phyloP scores from a whole-genome alignment of 2,888 invertebrate genomes.

The Agonum fuliginosum region DNA sequence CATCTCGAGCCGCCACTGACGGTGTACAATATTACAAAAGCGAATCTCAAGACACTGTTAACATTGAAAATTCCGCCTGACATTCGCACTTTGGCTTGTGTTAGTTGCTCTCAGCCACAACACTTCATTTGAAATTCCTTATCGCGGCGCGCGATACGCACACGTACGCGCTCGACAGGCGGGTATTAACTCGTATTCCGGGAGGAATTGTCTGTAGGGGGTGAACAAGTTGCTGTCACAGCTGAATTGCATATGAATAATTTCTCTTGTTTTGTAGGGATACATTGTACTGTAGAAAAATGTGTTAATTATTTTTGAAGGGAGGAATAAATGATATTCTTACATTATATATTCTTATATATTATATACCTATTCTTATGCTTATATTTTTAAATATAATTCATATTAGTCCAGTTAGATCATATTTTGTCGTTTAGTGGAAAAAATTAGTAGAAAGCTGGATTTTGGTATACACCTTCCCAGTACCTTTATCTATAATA shows the following conservation, averaged over 20 bases:
- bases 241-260: neutral
- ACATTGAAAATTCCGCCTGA: constrained; percentile 18
- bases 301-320: no score
- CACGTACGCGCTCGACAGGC: constrained; percentile 8
- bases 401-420: no score
- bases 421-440: no score
- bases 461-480: no score
- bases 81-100: constrained; percentile 23
- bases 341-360: no score
- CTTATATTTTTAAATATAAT: no score
- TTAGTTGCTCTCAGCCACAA: neutral
- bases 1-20: no score
- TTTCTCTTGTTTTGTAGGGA: neutral
- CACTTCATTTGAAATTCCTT: constrained; percentile 45
- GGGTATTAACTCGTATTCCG: neutral
- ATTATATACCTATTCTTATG: no score
- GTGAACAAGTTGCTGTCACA: neutral
- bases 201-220: neutral
- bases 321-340: no score
- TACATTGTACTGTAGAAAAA: no score
- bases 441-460: no score
- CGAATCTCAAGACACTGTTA: neutral
- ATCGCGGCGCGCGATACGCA: constrained; percentile 14
- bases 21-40: constrained; percentile 2
- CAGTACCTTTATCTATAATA: no score